Evolutionary conservation across 2,888 invertebrate species (phyloP).

Genomic region (Caenorhabditis sp.): DNA sequence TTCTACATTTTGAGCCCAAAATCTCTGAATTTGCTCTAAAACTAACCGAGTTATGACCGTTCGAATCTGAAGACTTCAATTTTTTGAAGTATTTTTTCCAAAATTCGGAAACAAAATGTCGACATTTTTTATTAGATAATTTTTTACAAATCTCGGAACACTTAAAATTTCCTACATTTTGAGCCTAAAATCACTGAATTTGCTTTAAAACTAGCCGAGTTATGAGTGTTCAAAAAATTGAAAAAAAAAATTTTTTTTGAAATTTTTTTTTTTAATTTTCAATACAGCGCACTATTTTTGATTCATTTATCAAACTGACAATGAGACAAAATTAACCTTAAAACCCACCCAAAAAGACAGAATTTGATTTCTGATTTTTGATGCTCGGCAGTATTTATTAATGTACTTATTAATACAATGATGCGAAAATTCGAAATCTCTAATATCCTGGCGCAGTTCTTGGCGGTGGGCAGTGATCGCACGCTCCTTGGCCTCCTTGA

Average conservation of each 20-base stretch:
- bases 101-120: too few relatives aligned
- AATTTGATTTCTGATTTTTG: neutral
- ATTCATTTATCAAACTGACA: too few relatives aligned
- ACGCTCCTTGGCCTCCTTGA: conserved; percentile 59
- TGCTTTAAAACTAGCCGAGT: neutral
- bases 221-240: neutral
- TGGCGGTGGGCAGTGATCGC: conserved; percentile 68
- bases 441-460: conserved; percentile 66
- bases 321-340: too few relatives aligned
- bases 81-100: too few relatives aligned
- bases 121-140: neutral
- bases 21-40: neutral
- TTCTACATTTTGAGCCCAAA: neutral
- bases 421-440: conserved; percentile 4
- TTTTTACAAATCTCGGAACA: too few relatives aligned
- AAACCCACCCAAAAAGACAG: neutral
- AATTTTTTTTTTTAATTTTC: too few relatives aligned
- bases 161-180: neutral
- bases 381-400: conserved; percentile 43
- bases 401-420: neutral
- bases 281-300: too few relatives aligned
- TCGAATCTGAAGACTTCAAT: neutral
- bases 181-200: neutral
- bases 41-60: neutral
- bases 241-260: too few relatives aligned